These are phyloP conservation scores for Catotricha subobsoleta DNA, from an alignment of 2,888 invertebrate genomes.

Conservation along the genomic window DNA sequence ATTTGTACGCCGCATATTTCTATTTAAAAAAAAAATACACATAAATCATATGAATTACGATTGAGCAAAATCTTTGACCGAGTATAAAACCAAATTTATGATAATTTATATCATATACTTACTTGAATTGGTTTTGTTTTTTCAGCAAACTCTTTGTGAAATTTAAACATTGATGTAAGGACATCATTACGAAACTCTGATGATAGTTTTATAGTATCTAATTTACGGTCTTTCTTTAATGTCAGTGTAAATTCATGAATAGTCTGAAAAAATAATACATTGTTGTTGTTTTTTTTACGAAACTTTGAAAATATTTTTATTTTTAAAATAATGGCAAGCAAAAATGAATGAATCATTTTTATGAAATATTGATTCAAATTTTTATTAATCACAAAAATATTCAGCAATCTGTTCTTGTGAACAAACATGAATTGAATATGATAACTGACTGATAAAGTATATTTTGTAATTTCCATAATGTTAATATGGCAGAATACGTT, in stretches of 20 bases:
- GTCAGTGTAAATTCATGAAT: slow-evolving; percentile 57
- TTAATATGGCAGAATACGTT: too few relatives aligned
- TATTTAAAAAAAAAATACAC: slow-evolving; percentile 20
- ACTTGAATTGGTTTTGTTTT: slow-evolving; percentile 63
- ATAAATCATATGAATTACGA: not conserved
- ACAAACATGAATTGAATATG: too few relatives aligned
- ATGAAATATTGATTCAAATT: too few relatives aligned
- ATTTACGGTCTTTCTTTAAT: slow-evolving; percentile 77
- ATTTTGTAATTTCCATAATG: too few relatives aligned
- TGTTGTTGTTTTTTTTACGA: too few relatives aligned
- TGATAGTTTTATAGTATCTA: slow-evolving; percentile 89
- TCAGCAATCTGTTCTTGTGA: too few relatives aligned
- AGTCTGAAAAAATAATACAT: slow-evolving; percentile 26
- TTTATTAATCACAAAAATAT: too few relatives aligned
- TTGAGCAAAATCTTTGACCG: not conserved
- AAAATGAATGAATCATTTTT: too few relatives aligned
- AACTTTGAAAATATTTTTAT: too few relatives aligned
- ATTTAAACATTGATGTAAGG: slow-evolving; percentile 76
- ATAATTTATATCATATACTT: slow-evolving; percentile 20
- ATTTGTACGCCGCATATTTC: slow-evolving; percentile 81
- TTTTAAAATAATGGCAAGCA: too few relatives aligned
- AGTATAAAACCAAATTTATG: slow-evolving; percentile 12
- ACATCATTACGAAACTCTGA: slow-evolving; percentile 87
- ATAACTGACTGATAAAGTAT: too few relatives aligned
- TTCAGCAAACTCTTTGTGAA: slow-evolving; percentile 60